These are phyloP conservation scores for Nannospalax galili DNA, from an alignment of 2,113 vertebrate genomes.

Conservation along the genomic window DNA sequence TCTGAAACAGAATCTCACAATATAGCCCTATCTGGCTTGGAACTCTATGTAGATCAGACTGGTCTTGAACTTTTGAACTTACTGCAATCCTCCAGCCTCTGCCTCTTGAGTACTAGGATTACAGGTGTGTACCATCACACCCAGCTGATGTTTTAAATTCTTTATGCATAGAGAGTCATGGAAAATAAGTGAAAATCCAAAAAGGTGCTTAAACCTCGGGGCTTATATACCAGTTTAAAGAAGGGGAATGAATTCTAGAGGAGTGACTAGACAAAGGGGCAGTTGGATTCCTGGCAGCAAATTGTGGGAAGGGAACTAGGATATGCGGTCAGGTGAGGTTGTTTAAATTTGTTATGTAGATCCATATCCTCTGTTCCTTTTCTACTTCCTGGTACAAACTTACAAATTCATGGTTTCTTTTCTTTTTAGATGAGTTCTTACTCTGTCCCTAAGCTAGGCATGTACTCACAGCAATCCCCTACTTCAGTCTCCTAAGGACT, in stretches of 20 bases:
- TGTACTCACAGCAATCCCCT: background rate
- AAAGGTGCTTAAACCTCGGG: background rate
- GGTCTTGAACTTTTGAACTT: background rate
- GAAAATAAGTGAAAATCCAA: background rate
- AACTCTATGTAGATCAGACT: background rate
- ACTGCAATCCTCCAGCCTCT: no score
- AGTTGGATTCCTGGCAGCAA: background rate
- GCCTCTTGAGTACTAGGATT: no score
- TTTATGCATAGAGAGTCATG: background rate
- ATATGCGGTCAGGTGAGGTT: background rate
- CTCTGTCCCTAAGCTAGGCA: background rate
- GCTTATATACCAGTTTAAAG: background rate
- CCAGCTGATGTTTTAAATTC: no score
- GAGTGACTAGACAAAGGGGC: background rate
- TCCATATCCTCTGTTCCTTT: background rate
- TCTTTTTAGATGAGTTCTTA: background rate
- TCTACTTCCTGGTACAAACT: background rate
- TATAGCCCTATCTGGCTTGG: background rate
- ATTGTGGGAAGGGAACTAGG: background rate
- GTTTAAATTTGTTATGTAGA: background rate
- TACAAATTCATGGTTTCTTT: background rate
- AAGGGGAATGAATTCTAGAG: background rate
- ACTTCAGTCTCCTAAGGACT: background rate
- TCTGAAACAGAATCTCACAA: no score
- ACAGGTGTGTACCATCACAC: no score